Conservation (phyloP, 2,888 invertebrate species). For the Drosophila anomalata region DNA sequence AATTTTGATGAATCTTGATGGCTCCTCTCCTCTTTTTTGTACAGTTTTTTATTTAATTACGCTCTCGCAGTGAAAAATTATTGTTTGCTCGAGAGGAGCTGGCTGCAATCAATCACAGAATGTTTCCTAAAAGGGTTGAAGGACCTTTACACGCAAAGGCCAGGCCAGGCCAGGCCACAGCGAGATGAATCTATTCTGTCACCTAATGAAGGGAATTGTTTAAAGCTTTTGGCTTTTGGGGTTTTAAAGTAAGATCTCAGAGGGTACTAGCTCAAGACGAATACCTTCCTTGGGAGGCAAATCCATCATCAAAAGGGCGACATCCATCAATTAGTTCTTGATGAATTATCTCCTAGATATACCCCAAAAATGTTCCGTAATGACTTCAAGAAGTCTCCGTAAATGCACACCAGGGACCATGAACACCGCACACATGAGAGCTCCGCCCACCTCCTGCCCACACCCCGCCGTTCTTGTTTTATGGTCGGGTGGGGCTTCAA, state of each 20-base stretch:
- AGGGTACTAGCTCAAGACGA: neutral
- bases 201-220: neutral
- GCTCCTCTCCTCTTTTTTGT: conserved; percentile 13
- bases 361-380: conserved; percentile 12
- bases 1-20: conserved; percentile 22
- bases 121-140: conserved; percentile 28
- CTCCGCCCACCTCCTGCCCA: neutral
- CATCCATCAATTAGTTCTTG: conserved; percentile 36
- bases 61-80: conserved; percentile 58
- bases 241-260: conserved; percentile 9
- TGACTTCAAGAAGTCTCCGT: conserved; percentile 52
- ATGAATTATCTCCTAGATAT: conserved; percentile 27
- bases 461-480: neutral
- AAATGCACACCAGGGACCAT: conserved; percentile 70
- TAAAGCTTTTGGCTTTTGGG: neutral
- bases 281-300: conserved; percentile 8
- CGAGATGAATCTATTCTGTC: conserved; percentile 4
- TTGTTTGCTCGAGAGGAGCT: conserved; percentile 20
- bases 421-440: conserved; percentile 9
- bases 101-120: conserved; percentile 57
- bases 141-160: conserved; percentile 9
- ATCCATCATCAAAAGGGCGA: conserved; percentile 1
- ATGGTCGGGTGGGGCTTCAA: neutral
- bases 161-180: neutral
- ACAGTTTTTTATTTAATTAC: conserved; percentile 64